A percentile compares a stretch with the other conserved stretches of the same genome.
phyloP scores from a whole-genome alignment of 2,888 invertebrate species.

The Ichneumoninae sp. region DNA sequence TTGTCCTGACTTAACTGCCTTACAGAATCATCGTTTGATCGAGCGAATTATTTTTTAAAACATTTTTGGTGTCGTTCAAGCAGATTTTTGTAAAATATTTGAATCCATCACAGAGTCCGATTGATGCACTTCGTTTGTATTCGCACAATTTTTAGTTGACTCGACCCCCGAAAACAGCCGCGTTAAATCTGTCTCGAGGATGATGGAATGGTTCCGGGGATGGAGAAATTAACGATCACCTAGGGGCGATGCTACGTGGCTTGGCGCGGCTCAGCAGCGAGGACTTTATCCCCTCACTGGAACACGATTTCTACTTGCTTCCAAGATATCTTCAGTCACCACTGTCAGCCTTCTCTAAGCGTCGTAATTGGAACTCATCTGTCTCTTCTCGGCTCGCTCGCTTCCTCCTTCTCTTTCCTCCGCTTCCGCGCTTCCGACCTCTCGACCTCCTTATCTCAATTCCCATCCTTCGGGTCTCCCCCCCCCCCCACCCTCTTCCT shows the following conservation, averaged over 20 bases:
- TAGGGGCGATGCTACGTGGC: conserved; percentile 12
- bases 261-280: conserved; percentile 16
- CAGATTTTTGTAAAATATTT: too few species aligned
- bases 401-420: conserved; percentile 25
- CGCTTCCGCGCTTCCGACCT: conserved; percentile 3
- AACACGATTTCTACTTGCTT: conserved; percentile 4
- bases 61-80: too few species aligned
- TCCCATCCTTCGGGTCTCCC: conserved; percentile 15
- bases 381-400: conserved; percentile 27
- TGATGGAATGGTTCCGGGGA: conserved; percentile 6
- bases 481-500: not conserved
- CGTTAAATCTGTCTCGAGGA: not conserved
- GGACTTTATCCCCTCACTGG: conserved; percentile 8
- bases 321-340: conserved; percentile 37
- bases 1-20: too few species aligned
- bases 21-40: too few species aligned
- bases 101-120: too few species aligned
- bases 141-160: too few species aligned
- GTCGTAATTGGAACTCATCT: conserved; percentile 58
- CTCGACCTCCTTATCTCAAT: conserved; percentile 51
- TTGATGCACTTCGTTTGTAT: too few species aligned
- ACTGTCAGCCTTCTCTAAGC: conserved; percentile 30
- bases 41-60: too few species aligned
- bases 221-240: conserved; percentile 23
- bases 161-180: not conserved